Evolutionary conservation across 2,797 vertebrate genomes (phyloP).

Genomic region (Corythornis leucogaster): DNA sequence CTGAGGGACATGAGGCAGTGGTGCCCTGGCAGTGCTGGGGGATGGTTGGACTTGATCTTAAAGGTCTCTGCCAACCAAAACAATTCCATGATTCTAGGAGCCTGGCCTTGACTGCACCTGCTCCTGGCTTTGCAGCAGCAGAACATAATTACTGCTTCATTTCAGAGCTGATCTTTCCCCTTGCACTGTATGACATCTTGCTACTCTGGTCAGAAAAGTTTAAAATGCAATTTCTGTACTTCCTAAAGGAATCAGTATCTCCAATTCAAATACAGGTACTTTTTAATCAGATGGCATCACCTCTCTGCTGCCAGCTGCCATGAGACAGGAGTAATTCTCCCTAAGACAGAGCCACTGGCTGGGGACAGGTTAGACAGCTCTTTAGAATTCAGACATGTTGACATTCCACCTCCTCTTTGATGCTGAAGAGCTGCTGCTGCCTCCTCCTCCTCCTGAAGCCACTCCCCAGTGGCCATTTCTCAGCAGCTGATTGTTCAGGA

Average conservation of each 20-base stretch:
- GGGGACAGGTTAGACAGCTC: neutral
- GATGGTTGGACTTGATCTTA: neutral
- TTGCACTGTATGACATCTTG: neutral
- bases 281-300: neutral
- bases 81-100: neutral
- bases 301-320: neutral
- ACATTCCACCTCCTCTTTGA: neutral
- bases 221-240: neutral
- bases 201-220: neutral
- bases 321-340: neutral
- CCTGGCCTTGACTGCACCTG: neutral
- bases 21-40: neutral
- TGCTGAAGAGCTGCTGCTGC: neutral
- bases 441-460: neutral
- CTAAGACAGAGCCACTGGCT: neutral
- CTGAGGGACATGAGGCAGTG: neutral
- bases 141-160: neutral
- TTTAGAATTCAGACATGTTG: neutral
- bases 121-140: neutral
- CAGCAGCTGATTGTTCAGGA: neutral
- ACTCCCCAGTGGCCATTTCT: slow-evolving; percentile 12
- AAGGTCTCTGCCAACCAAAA: neutral
- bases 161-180: neutral
- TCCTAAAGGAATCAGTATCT: neutral
- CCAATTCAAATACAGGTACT: neutral